Evolutionary conservation across 2,113 vertebrate species (phyloP), one percentile per base, ranked within the genome.

Genomic region (Brachyhypopomus occidentalis): DNA sequence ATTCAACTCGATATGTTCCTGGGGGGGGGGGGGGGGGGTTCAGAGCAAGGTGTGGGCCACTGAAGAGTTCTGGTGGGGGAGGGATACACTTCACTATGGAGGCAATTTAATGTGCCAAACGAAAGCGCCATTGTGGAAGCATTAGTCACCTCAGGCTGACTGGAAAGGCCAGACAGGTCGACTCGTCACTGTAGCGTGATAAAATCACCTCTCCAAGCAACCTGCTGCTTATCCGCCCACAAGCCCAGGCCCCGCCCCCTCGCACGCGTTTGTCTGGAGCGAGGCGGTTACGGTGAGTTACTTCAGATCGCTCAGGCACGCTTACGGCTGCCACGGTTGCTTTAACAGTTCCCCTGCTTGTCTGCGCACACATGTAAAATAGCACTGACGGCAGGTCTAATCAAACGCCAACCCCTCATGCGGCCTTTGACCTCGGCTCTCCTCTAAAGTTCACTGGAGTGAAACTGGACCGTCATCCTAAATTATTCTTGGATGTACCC

Each of bases 401-500:
- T 89, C 88, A 88, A 91, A 89, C 82, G 86, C 88, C 90, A n/a
- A 86, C 88, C 87, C 88, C 83, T 60, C 17, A 3, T 9, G 45
- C 67, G 83, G 89, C 87, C 90, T 85, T 56, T 86, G 87, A 89
- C 88, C 88, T 75, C 63, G 48, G 77, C 81, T 87, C 86, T 84
- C 72, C 86, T 87, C 88, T 89, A 81, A 89, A 89, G 73, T 84
- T 71, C 71, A 85, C 67, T 81, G 77, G 67, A 83, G 84, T 89
- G 89, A 91, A 91, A 92, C 86, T 84, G 81, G 82, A 91, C 86
- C 90, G 75, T 86, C 78, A 83, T 75, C 66, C 72, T 69, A 87
- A 90, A 89, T 90, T 91, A 91, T 92, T 91, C 88, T 87, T 88
- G 85, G 88, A 90, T 82, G 88, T 84, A 87, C 88, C 86, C 90